Base-by-base conservation (phyloP, 37 sponge, comb jelly and placozoan genomes). In the Spongia lamella region DNA sequence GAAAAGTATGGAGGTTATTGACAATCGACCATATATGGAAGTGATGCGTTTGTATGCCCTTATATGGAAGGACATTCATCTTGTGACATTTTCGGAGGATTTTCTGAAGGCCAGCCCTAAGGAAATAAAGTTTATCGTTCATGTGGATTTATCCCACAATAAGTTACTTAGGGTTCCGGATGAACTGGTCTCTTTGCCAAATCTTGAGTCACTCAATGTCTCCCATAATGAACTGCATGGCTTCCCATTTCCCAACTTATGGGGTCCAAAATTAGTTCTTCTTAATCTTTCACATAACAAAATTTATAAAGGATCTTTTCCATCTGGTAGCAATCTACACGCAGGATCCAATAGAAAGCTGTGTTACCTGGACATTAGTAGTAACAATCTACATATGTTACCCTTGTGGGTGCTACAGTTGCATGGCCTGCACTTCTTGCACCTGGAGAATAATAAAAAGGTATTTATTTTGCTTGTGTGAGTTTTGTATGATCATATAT, bases 101-200 rank as follows among this genome's bases (percentile, higher is more conserved):
- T 67, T 89, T 56, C 63, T 89, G 14, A 17, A 47, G 17, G 38
- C 24, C 16, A 26, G 39, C 0, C 3, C 55, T 22, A 53, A 62
- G 17, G 30, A 53, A 17, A 34, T 36, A 16, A n/a, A 50, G 47
- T 30, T 37, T 32, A 31, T 81, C 21, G 57, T 73, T 35, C 77
- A 83, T 63, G 51, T 83, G n/a, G 77, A 83, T 37, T 56, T 89
- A 31, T 89, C 89, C 20, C 63, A 69, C 50, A 89, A 89, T 68
- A 59, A 69, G 16, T 63, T 89, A 15, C 38, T 57, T 15, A 55
- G 35, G 16, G 16, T 89, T 31, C 84, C 84, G 3, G 16, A 58
- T 2, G 72, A 76, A 19, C 31, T 89, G 9, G 58, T 83, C 39
- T 72, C 68, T 26, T 54, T 89, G 24, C 84, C 70, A 24, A 21